These are phyloP conservation scores for Sycobia sp. DNA, from an alignment of 1,140 invertebrate species.

Conservation along the genomic window DNA sequence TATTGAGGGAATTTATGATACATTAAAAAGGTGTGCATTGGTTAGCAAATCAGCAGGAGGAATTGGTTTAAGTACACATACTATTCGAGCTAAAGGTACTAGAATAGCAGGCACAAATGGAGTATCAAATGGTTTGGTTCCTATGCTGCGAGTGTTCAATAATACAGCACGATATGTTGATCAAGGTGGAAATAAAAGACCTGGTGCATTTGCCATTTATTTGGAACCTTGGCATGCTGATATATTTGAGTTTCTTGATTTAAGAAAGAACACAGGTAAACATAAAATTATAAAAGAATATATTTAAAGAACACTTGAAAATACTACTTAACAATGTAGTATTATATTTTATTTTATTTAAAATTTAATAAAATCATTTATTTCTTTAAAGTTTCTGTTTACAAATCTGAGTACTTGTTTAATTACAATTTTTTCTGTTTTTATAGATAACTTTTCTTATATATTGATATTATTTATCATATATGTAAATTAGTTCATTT, in stretches of 20 bases:
- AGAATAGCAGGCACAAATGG: slow-evolving; percentile 96
- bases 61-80: slow-evolving; percentile 96
- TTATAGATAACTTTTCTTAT: too few relatives aligned
- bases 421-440: too few relatives aligned
- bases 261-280: slow-evolving; percentile 89
- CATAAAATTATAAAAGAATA: not conserved
- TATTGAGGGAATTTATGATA: slow-evolving; percentile 98
- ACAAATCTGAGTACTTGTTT: too few relatives aligned
- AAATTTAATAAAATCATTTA: not conserved
- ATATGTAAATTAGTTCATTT: too few relatives aligned
- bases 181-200: slow-evolving; percentile 97
- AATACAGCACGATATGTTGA: slow-evolving; percentile 97
- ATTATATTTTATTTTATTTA: too few relatives aligned
- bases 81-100: slow-evolving; percentile 89
- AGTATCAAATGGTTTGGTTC: slow-evolving; percentile 94
- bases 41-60: slow-evolving; percentile 98
- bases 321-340: too few relatives aligned
- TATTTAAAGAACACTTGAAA: too few relatives aligned
- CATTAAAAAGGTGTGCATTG: slow-evolving; percentile 90
- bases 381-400: too few relatives aligned
- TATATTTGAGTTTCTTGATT: slow-evolving; percentile 92
- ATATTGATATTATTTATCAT: too few relatives aligned
- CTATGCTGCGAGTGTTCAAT: slow-evolving; percentile 96
- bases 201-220: slow-evolving; percentile 99
- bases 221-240: slow-evolving; percentile 99